Percentiles rank a stretch among this genome's conserved stretches.
Conservation (phyloP, 2,797 vertebrate species). For the Poeciliopsis paucimaculata region DNA sequence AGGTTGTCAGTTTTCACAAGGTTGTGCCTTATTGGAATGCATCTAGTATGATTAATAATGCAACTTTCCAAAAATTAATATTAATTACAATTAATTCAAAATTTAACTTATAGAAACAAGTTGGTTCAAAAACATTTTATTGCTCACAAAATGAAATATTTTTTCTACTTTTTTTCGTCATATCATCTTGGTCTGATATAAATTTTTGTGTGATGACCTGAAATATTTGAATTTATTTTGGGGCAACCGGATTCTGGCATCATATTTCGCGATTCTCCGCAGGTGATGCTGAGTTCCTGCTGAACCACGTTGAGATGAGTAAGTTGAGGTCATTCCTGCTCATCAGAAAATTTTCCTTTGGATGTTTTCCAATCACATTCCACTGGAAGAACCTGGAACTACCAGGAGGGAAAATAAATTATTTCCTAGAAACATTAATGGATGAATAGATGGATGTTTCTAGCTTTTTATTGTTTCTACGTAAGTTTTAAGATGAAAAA, state of each 20-base stretch:
- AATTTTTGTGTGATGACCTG: no score
- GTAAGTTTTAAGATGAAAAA: not conserved
- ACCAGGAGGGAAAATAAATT: not conserved
- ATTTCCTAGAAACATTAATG: not conserved
- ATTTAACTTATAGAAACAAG: no score
- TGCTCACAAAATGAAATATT: no score
- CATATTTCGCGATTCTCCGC: not conserved
- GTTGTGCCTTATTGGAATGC: no score
- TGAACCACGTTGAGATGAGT: not conserved
- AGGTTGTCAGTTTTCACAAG: no score
- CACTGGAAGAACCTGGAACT: not conserved
- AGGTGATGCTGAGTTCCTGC: not conserved
- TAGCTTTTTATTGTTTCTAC: not conserved
- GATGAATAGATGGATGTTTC: not conserved
- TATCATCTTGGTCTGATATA: no score
- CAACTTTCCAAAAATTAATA: no score
- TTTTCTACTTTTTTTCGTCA: no score
- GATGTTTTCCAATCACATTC: not conserved
- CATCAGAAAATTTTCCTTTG: not conserved
- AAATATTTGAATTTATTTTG: not conserved
- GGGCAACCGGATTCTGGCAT: not conserved
- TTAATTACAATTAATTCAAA: no score
- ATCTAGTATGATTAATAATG: no score
- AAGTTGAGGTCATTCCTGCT: not conserved
- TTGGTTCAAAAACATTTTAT: no score